Percentiles rank a stretch among this genome's conserved stretches.
phyloP scores from a whole-genome alignment of 2,113 vertebrate genomes.

The Equus przewalskii region DNA sequence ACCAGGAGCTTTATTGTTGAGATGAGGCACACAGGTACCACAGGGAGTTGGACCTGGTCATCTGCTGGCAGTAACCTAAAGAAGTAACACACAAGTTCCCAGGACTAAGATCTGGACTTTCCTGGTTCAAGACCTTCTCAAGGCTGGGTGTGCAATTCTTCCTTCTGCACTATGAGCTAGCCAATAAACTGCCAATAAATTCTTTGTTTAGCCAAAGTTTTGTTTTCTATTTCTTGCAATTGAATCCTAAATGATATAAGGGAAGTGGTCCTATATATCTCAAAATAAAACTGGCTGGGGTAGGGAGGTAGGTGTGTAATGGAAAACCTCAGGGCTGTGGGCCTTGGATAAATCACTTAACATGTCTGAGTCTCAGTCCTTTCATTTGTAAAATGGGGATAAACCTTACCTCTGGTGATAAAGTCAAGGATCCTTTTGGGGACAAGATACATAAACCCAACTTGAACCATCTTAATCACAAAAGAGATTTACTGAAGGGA shows the following conservation, averaged over 20 bases:
- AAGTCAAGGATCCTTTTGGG: neutral
- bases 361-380: neutral
- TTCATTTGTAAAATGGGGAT: neutral
- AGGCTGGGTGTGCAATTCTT: neutral
- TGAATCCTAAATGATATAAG: neutral
- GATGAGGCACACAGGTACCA: neutral
- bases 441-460: neutral
- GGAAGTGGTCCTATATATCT: neutral
- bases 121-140: conserved; percentile 1
- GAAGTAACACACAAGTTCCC: neutral
- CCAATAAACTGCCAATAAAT: neutral
- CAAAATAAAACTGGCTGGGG: neutral
- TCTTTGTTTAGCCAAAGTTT: neutral
- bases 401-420: neutral
- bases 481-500: neutral
- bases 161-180: neutral
- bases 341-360: conserved; percentile 14
- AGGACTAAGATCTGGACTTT: neutral
- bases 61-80: neutral
- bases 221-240: neutral
- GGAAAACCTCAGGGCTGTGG: neutral
- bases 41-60: neutral
- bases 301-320: neutral
- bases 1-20: neutral
- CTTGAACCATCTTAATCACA: neutral